phyloP scores from a whole-genome alignment of 53 echinoderm and acorn worm genomes.

The Temnopleurus reevesii region DNA sequence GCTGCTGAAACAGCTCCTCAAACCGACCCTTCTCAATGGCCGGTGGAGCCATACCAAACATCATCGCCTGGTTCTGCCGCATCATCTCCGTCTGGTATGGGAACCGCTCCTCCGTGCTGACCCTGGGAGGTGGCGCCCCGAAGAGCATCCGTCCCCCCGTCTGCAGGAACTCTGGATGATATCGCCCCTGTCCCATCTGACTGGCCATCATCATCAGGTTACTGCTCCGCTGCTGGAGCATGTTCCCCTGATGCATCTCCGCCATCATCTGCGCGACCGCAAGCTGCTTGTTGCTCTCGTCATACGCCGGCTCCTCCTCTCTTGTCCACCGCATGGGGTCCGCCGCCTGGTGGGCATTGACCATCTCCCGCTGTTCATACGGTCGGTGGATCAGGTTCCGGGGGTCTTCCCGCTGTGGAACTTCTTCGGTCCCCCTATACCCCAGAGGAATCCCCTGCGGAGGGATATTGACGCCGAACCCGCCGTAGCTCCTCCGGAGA shows the following conservation, averaged over 20 bases:
- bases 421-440: constrained; percentile 17
- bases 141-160: constrained; percentile 55
- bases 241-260: constrained; percentile 57
- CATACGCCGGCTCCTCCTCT: constrained; percentile 41
- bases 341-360: constrained; percentile 46
- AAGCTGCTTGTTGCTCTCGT: constrained; percentile 48
- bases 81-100: constrained; percentile 57
- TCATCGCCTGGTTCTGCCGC: constrained; percentile 54
- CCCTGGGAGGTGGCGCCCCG: constrained; percentile 48
- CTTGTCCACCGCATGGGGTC: constrained; percentile 47
- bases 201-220: constrained; percentile 59
- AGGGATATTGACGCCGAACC: constrained; percentile 46
- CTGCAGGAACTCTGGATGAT: constrained; percentile 54
- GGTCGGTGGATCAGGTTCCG: constrained; percentile 43
- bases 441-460: constrained; percentile 33
- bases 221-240: constrained; percentile 53
- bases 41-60: constrained; percentile 52
- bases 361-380: constrained; percentile 41
- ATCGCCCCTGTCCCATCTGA: constrained; percentile 54
- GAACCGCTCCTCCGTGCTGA: constrained; percentile 42
- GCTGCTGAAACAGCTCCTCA: constrained; percentile 53
- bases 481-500: constrained; percentile 50
- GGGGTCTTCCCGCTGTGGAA: constrained; percentile 37
- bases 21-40: constrained; percentile 44
- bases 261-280: constrained; percentile 61